Percentiles rank a stretch among this genome's conserved stretches.
Conservation (phyloP, 2,113 vertebrate species). For the Podarcis cretensis region DNA sequence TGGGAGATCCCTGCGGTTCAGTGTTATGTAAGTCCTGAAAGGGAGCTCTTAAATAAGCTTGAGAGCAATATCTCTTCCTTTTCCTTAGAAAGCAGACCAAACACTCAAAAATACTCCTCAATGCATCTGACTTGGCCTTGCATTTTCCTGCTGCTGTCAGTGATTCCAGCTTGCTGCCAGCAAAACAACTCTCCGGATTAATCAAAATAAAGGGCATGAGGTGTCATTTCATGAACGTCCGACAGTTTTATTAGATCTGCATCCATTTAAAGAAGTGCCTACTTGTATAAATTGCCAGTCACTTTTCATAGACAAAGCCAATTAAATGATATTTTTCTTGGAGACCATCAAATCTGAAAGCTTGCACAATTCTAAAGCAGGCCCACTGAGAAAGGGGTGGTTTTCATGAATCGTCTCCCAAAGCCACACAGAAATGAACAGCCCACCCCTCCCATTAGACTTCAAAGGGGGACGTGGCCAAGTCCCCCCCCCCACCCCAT, state of each 20-base stretch:
- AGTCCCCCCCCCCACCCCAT: neutral
- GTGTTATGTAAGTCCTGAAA: neutral
- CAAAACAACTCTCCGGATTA: conserved; percentile 18
- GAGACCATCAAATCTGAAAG: neutral
- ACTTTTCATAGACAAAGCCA: neutral
- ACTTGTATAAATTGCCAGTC: conserved; percentile 18
- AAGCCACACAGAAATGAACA: neutral
- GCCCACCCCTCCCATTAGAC: neutral
- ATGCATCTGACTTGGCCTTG: neutral
- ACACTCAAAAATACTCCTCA: conserved; percentile 6
- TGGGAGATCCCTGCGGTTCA: neutral
- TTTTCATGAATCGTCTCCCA: neutral
- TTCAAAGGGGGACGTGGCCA: neutral
- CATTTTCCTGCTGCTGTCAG: conserved; percentile 2
- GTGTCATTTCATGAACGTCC: conserved; percentile 5
- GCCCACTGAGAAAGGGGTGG: neutral
- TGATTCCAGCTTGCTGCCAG: neutral
- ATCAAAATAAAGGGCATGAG: neutral
- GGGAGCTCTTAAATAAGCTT: neutral
- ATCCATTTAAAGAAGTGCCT: conserved; percentile 16
- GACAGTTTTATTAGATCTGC: neutral
- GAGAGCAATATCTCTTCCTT: neutral
- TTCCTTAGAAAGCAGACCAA: neutral
- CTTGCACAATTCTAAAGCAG: neutral
- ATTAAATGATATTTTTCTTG: conserved; percentile 2